Percentiles rank a stretch among this genome's conserved stretches.
phyloP scores from a whole-genome alignment of 2,797 vertebrate genomes.

The Ctenopoma kingsleyae region DNA sequence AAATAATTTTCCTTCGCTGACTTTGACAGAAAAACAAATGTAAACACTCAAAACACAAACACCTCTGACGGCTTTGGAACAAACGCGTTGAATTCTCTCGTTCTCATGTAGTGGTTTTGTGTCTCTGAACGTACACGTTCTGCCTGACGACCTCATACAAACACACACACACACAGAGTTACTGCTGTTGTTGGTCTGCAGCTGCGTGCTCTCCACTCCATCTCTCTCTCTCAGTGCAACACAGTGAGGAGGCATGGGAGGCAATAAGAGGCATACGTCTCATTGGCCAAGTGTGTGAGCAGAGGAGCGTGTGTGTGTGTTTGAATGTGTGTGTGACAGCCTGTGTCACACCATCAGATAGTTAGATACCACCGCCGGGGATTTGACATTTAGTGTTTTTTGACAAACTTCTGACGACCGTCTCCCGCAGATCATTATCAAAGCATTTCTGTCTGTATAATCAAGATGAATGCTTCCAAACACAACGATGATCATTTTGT shows the following conservation, averaged over 20 bases:
- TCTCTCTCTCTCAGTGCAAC: constrained; percentile 61
- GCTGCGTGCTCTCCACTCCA: constrained; percentile 66
- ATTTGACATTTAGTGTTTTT: constrained; percentile 81
- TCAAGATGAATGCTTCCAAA: constrained; percentile 83
- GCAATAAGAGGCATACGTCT: constrained; percentile 73
- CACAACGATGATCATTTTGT: constrained; percentile 71
- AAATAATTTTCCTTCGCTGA: background rate
- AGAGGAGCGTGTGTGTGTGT: constrained; percentile 20
- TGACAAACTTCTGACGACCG: constrained; percentile 81
- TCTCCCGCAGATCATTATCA: constrained; percentile 85
- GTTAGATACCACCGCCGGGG: constrained; percentile 70
- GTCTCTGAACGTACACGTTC: constrained; percentile 47
- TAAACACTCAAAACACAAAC: constrained; percentile 38
- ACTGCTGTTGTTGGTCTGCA: constrained; percentile 61
- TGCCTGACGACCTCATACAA: constrained; percentile 43
- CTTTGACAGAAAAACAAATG: constrained; percentile 34
- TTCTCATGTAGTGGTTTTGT: constrained; percentile 59
- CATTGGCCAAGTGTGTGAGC: constrained; percentile 57
- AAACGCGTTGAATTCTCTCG: constrained; percentile 34
- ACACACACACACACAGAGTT: constrained; percentile 11
- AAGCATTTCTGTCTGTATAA: constrained; percentile 81
- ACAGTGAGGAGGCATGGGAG: constrained; percentile 60
- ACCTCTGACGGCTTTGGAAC: constrained; percentile 45
- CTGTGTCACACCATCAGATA: constrained; percentile 63
- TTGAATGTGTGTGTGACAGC: constrained; percentile 38